A percentile compares a stretch with the other conserved stretches of the same genome.
Conservation (phyloP, 2,113 vertebrate species). For the Nyctereutes procyonoides region DNA sequence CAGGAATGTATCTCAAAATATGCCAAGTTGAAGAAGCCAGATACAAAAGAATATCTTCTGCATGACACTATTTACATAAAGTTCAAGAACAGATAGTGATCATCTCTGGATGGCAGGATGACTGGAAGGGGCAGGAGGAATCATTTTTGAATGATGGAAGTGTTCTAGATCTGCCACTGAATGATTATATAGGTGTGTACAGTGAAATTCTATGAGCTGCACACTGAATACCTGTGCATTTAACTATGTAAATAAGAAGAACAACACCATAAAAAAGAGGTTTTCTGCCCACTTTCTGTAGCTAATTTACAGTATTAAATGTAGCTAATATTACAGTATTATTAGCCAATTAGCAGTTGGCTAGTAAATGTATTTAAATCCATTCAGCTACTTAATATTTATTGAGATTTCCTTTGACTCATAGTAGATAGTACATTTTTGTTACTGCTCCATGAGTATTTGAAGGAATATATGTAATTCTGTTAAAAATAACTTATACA, state of each 20-base stretch:
- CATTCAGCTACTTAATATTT: slow-evolving; percentile 22
- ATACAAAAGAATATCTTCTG: neutral
- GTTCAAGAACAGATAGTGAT: neutral
- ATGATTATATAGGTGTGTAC: neutral
- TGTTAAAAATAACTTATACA: neutral
- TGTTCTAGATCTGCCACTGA: neutral
- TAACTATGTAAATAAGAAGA: neutral
- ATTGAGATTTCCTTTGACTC: neutral
- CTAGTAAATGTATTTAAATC: slow-evolving; percentile 24
- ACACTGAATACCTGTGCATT: neutral
- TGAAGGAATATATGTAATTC: neutral
- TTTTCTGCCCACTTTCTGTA: neutral
- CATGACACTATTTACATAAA: neutral
- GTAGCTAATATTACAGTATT: neutral
- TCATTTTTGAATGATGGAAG: neutral
- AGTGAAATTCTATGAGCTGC: neutral
- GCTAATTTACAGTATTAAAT: neutral
- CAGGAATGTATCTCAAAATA: neutral
- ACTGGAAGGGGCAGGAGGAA: neutral
- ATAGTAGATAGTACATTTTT: neutral
- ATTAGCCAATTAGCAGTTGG: neutral
- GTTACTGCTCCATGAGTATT: neutral
- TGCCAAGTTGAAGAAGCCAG: neutral
- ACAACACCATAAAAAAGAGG: neutral
- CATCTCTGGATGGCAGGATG: neutral